Evolutionary conservation across 2,888 invertebrate species (phyloP), one percentile per base, ranked within the genome.

Genomic region (Timema podura): DNA sequence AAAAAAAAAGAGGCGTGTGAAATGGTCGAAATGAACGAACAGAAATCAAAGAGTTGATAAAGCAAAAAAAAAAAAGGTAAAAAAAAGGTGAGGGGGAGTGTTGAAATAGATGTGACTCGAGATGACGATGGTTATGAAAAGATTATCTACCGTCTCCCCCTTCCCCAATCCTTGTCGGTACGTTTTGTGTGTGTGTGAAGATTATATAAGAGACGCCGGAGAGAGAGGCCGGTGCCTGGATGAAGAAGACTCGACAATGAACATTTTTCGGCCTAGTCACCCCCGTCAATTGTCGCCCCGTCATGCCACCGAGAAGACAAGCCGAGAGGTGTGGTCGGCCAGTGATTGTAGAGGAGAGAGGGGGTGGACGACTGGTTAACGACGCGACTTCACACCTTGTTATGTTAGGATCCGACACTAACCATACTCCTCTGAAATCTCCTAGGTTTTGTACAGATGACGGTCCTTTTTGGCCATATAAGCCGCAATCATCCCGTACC

Each of bases 301-400:
- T 61, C 57, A 57, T 30, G 57, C 57, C 61, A 61, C 30, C n/a
- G 57, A 9, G 61, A 30, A 30, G 30, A 30, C 30, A 30, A 30
- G 30, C 30, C 30, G 30, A 30, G 44, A 45, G 61, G 61, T 61
- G 61, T 61, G 61, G 61, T 61, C 61, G 51, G 51, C 11, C 11
- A 51, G 11, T 13, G 51, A n/a, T 51, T 13, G 51, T 51, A 51
- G 51, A n/a, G n/a, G 11, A 11, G 51, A n/a, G 51, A 3, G 51
- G 49, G 49, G 49, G 49, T 9, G 49, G 51, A 51, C 11, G 51
- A 9, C 61, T 6, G 6, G 61, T 45, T 61, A 61, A 61, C 61
- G 61, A 61, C 61, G 45, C 11, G 61, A 45, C 30, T 61, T 61
- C 61, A 44, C 61, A 61, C 61, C 61, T 61, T 61, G 61, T 61